phyloP scores from a whole-genome alignment of 2,888 invertebrate genomes.

The Automeris io region DNA sequence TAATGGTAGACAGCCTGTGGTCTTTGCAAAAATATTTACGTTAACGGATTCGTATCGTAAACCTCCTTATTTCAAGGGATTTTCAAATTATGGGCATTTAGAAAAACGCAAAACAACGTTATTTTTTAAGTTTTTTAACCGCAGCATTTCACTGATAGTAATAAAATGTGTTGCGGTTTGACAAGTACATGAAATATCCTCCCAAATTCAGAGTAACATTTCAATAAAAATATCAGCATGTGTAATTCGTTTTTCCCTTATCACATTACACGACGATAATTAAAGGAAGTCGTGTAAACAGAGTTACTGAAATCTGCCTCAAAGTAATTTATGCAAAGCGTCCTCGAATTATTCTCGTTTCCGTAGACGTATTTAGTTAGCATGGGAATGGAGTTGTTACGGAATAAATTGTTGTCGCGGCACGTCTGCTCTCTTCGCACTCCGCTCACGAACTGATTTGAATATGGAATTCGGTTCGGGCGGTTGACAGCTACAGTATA shows the following conservation, averaged over 20 bases:
- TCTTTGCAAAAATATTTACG: too few relatives aligned
- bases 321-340: constrained; percentile 57
- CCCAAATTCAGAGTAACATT: too few relatives aligned
- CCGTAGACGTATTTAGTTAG: constrained; percentile 65
- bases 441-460: constrained; percentile 71
- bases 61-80: too few relatives aligned
- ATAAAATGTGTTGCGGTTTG: too few relatives aligned
- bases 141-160: too few relatives aligned
- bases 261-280: constrained; percentile 25
- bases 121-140: too few relatives aligned
- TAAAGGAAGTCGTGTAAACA: constrained; percentile 32
- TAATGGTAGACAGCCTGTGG: too few relatives aligned
- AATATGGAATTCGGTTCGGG: constrained; percentile 62
- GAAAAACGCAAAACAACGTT: too few relatives aligned
- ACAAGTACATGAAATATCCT: too few relatives aligned
- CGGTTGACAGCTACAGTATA: too few relatives aligned
- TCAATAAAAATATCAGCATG: constrained; percentile 14
- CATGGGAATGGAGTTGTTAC: constrained; percentile 62
- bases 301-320: constrained; percentile 40
- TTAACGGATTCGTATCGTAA: too few relatives aligned
- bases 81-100: too few relatives aligned
- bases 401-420: constrained; percentile 57
- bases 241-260: constrained; percentile 17
- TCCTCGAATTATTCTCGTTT: constrained; percentile 55
- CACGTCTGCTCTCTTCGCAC: constrained; percentile 63